Evolutionary conservation across 1,140 invertebrate species (phyloP), one percentile per base, ranked within the genome.

Genomic region (Apis laboriosa): DNA sequence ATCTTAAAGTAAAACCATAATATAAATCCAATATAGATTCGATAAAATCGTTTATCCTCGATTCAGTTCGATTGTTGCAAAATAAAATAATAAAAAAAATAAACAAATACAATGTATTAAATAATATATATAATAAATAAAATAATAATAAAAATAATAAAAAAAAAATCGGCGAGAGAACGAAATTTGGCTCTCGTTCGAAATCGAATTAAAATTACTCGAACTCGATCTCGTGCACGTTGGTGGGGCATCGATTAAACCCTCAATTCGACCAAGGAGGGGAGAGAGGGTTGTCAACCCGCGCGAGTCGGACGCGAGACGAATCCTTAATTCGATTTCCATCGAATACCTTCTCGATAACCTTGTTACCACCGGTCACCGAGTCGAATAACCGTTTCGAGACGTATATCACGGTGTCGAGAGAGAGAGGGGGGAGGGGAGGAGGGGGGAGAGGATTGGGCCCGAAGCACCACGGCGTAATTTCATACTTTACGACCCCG

Each of bases 401-500:
- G 28, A 28, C 19, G 34, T 74, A 15, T 74, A 43, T 74, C 72
- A 43, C 56, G 34, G 72, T 74, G 56, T 74, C 72, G 60, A 49
- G 53, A 3, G 2, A 3, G 34, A 3, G 34, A 0, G 34, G 34
- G 34, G 0, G 34, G 34, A 0, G 3, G 34, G 34, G 34, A 34
- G 34, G 28, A 28, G 28, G 28, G n/a, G n/a, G 24, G 24, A 24
- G 24, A 34, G 53, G 70, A 24, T 72, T 56, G n/a, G 56, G 19
- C 53, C 56, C 28, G 28, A 7, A 56, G 24, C 24, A 15, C 12
- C 24, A 24, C 24, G 11, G n/a, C 71, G 55, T 73, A 73, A 73
- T 73, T 73, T 73, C 55, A 58, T 73, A 73, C 55, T 73, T 73
- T 73, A 73, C 71, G 71, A 73, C 71, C 55, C 28, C 53, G 17